Evolutionary conservation across 2,113 vertebrate genomes (phyloP).

Genomic region (Erinaceus europaeus): DNA sequence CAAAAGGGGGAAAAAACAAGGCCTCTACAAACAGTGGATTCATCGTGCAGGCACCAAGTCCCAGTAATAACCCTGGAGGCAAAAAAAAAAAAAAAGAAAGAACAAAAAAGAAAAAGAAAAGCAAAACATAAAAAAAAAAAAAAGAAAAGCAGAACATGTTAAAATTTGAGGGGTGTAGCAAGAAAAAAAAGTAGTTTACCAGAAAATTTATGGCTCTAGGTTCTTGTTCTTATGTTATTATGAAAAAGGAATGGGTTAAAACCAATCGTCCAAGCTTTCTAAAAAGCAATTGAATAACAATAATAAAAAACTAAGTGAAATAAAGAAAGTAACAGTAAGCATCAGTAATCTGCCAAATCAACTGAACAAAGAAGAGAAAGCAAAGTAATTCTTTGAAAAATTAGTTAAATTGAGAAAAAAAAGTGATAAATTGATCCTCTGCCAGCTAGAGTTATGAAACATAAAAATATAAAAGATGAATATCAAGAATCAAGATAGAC

Average conservation of each 20-base stretch:
- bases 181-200: neutral
- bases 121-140: too few species aligned
- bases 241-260: neutral
- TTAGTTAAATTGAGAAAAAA: slow-evolving; percentile 13
- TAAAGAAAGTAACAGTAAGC: neutral
- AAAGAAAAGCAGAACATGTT: neutral
- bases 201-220: neutral
- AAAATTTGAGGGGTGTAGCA: neutral
- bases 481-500: neutral
- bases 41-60: too few species aligned
- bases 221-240: neutral
- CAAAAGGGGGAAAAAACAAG: too few species aligned
- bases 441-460: neutral
- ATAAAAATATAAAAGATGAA: neutral
- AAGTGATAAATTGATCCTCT: neutral
- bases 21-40: too few species aligned
- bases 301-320: neutral
- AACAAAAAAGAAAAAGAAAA: too few species aligned
- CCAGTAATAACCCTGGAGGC: too few species aligned
- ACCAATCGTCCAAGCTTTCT: neutral
- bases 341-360: neutral
- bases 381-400: neutral
- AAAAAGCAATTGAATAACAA: neutral
- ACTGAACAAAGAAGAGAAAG: neutral
- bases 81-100: too few species aligned